These are phyloP conservation scores for Galagoides demidoff DNA, from an alignment of 2,797 vertebrate genomes.

Conservation along the genomic window DNA sequence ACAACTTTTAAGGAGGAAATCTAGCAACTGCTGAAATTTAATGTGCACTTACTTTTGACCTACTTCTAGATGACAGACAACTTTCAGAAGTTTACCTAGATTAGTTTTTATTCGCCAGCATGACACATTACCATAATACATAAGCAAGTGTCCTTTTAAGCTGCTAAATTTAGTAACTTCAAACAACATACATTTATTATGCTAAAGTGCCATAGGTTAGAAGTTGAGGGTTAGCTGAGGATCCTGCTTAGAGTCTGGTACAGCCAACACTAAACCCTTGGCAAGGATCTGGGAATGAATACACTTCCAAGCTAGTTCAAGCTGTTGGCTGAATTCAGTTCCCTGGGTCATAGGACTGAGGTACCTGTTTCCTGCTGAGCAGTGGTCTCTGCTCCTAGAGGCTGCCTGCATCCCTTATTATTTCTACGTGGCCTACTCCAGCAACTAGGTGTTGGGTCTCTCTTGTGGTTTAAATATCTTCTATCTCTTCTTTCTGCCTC, in stretches of 20 bases:
- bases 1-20: background rate
- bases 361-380: background rate
- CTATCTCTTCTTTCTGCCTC: background rate
- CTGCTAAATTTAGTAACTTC: background rate
- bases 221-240: no score
- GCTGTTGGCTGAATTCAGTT: background rate
- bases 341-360: background rate
- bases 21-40: background rate
- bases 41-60: background rate
- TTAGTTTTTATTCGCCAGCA: background rate
- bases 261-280: background rate
- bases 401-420: background rate
- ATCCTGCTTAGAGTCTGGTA: background rate
- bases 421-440: background rate
- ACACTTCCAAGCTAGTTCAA: background rate
- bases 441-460: background rate
- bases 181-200: no score
- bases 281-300: background rate
- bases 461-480: background rate
- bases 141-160: background rate
- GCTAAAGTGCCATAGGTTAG: background rate
- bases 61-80: background rate
- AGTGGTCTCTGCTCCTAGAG: background rate
- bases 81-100: background rate
- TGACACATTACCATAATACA: background rate